These are phyloP conservation scores for Phaethornis superciliosus DNA, from an alignment of 2,113 vertebrate species.

Conservation along the genomic window DNA sequence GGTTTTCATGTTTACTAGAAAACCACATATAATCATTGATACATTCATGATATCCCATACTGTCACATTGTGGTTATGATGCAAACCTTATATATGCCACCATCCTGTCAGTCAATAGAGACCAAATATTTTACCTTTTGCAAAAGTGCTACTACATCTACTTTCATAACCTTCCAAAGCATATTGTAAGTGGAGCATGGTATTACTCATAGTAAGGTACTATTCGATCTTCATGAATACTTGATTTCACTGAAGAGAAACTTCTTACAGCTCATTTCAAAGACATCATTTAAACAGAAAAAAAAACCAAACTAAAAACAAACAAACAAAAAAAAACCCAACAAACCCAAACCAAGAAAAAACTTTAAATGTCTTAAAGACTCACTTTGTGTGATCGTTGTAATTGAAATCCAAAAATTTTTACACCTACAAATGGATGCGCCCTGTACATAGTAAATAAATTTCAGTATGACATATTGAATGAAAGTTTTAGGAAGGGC, in stretches of 20 bases:
- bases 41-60: neutral
- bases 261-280: neutral
- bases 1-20: neutral
- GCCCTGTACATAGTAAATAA: neutral
- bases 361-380: neutral
- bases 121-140: neutral
- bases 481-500: neutral
- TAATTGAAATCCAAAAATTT: neutral
- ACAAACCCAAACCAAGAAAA: too few species aligned
- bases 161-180: neutral
- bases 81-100: neutral
- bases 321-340: too few species aligned
- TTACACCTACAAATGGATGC: accelerated
- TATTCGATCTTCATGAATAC: neutral
- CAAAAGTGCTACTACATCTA: neutral
- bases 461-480: neutral
- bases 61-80: neutral
- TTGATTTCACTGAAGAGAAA: neutral
- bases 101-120: neutral
- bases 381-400: neutral
- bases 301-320: too few species aligned
- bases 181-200: neutral
- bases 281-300: neutral
- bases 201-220: neutral
- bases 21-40: neutral